These are phyloP conservation scores for Lacerta agilis DNA, from an alignment of 2,797 vertebrate genomes.

Conservation along the genomic window DNA sequence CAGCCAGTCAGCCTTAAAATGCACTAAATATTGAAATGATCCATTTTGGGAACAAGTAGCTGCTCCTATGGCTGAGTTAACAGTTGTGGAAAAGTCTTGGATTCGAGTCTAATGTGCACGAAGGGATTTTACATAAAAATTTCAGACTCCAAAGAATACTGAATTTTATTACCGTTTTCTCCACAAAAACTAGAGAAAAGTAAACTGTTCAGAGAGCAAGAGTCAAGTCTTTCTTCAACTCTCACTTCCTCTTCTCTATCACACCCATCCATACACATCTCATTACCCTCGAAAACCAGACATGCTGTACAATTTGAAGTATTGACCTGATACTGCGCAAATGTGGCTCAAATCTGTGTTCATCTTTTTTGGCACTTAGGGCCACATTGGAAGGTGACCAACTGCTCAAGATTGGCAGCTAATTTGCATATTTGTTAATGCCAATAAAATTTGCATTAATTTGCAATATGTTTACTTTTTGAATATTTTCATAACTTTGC, in stretches of 20 bases:
- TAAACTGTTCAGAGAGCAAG: constrained; percentile 31
- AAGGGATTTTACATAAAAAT: not conserved
- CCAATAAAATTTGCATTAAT: constrained; percentile 53
- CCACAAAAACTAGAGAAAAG: constrained; percentile 32
- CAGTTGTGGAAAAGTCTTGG: constrained; percentile 3
- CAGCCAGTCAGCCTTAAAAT: not conserved
- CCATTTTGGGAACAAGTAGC: constrained; percentile 1
- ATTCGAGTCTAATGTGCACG: constrained; percentile 15
- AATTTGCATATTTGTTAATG: constrained; percentile 51
- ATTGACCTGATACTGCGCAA: constrained; percentile 49
- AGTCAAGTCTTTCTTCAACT: constrained; percentile 42
- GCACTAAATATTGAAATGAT: not conserved
- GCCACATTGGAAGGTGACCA: constrained; percentile 49
- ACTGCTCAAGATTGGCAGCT: constrained; percentile 47
- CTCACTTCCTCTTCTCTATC: constrained; percentile 38
- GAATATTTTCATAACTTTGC: constrained; percentile 49
- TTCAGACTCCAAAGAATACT: constrained; percentile 16
- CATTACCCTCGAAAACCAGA: constrained; percentile 45
- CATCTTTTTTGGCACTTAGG: constrained; percentile 51
- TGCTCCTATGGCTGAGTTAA: not conserved
- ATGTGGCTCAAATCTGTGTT: constrained; percentile 52
- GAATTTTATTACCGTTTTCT: constrained; percentile 8
- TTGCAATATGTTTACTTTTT: constrained; percentile 53
- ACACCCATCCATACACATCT: constrained; percentile 39
- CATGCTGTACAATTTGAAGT: constrained; percentile 45